Conservation (phyloP, 2,113 vertebrate genomes). For the Cacatua alba region DNA sequence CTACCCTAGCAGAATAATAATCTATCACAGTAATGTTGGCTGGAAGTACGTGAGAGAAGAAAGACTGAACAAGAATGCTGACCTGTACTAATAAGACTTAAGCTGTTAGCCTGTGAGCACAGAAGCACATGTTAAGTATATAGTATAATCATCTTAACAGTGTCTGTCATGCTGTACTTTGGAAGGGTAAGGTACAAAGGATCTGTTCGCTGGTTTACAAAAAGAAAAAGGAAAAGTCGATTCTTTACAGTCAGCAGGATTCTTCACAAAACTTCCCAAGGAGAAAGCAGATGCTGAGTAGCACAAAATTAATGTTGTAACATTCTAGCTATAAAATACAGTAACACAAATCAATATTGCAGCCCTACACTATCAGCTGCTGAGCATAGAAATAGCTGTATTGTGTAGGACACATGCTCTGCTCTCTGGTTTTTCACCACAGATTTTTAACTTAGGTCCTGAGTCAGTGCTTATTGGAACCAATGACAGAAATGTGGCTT, state of each 20-base stretch:
- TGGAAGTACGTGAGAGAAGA: slow-evolving; percentile 4
- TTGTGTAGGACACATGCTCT: slow-evolving; percentile 6
- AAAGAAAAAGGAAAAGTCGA: neutral
- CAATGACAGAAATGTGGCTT: slow-evolving; percentile 7
- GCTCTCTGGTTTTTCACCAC: neutral
- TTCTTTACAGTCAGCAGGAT: slow-evolving; percentile 59
- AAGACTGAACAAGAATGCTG: neutral
- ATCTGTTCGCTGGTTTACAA: neutral
- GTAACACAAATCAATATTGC: slow-evolving; percentile 69
- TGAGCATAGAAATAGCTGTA: slow-evolving; percentile 29
- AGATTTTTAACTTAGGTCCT: neutral
- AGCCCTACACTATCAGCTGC: slow-evolving; percentile 30
- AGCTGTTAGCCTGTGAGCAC: neutral
- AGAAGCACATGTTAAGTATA: neutral
- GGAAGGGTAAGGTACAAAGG: neutral
- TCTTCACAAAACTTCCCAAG: slow-evolving; percentile 49
- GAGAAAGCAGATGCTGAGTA: slow-evolving; percentile 65
- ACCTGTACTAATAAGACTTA: neutral
- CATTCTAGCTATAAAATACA: slow-evolving; percentile 60
- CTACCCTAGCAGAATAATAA: slow-evolving; percentile 18
- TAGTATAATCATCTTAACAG: slow-evolving; percentile 37
- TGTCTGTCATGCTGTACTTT: slow-evolving; percentile 20
- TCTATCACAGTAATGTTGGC: neutral
- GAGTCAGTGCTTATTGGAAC: slow-evolving; percentile 5
- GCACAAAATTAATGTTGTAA: slow-evolving; percentile 69